Evolutionary conservation across 64 coral and sea anemone genomes (phyloP).

Genomic region (Platygyra sinensis): DNA sequence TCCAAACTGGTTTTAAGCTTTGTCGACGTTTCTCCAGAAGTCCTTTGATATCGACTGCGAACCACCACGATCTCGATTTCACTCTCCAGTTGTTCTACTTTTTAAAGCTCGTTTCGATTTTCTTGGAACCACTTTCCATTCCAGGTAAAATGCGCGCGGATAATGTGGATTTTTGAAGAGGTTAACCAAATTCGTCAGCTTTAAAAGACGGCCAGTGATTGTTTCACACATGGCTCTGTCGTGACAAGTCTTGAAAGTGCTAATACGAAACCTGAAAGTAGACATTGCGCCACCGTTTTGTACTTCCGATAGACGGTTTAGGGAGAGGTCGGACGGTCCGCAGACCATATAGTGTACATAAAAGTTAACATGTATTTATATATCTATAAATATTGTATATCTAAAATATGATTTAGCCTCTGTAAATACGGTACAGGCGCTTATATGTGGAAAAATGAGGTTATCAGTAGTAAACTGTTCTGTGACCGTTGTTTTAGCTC

Average conservation of each 20-base stretch:
- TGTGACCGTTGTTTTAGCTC: background rate
- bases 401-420: slow-evolving; percentile 50
- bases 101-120: background rate
- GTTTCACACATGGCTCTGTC: background rate
- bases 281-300: background rate
- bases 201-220: background rate
- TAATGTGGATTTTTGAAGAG: background rate
- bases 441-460: background rate
- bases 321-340: background rate
- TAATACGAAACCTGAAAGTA: background rate
- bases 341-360: slow-evolving; percentile 5
- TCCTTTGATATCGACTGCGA: background rate
- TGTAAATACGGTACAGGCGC: slow-evolving; percentile 14
- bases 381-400: slow-evolving; percentile 52
- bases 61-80: background rate
- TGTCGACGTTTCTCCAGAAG: background rate
- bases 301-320: background rate
- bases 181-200: background rate
- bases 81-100: background rate
- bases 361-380: slow-evolving; percentile 52
- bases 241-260: background rate
- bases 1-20: too few relatives aligned
- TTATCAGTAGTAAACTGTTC: background rate
- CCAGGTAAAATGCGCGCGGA: background rate
- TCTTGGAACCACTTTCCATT: background rate